These are phyloP conservation scores for Micropoecilia bifurca DNA, from an alignment of 2,797 vertebrate genomes.

Conservation along the genomic window DNA sequence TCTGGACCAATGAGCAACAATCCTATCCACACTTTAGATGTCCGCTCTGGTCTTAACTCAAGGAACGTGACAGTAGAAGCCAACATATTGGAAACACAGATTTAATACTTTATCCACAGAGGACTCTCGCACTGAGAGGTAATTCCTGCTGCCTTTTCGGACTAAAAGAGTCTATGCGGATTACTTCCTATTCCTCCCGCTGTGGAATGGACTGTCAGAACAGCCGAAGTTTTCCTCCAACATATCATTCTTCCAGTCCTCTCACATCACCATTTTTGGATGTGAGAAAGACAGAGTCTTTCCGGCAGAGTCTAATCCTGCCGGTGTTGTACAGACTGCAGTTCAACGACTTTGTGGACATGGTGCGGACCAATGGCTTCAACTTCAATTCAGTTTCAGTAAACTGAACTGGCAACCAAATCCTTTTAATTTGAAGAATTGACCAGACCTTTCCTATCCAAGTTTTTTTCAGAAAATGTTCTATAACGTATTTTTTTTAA, in stretches of 20 bases:
- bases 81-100: background rate
- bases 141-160: conserved; percentile 40
- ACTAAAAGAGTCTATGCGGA: conserved; percentile 43
- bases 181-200: conserved; percentile 56
- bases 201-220: conserved; percentile 93
- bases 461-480: background rate
- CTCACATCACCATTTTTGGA: conserved; percentile 95
- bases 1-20: background rate
- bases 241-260: conserved; percentile 90
- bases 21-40: background rate
- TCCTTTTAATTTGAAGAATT: background rate
- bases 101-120: too few species aligned
- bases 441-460: background rate
- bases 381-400: conserved; percentile 68
- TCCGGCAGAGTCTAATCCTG: too few species aligned
- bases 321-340: conserved; percentile 93
- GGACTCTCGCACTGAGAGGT: conserved; percentile 37
- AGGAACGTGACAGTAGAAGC: background rate
- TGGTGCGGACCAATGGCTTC: conserved; percentile 96
- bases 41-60: background rate
- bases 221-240: conserved; percentile 87
- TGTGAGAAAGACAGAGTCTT: conserved; percentile 99
- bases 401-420: background rate
- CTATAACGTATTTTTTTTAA: background rate
- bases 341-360: conserved; percentile 98